phyloP scores from a whole-genome alignment of 2,797 vertebrate species.

The Mus spretus region DNA sequence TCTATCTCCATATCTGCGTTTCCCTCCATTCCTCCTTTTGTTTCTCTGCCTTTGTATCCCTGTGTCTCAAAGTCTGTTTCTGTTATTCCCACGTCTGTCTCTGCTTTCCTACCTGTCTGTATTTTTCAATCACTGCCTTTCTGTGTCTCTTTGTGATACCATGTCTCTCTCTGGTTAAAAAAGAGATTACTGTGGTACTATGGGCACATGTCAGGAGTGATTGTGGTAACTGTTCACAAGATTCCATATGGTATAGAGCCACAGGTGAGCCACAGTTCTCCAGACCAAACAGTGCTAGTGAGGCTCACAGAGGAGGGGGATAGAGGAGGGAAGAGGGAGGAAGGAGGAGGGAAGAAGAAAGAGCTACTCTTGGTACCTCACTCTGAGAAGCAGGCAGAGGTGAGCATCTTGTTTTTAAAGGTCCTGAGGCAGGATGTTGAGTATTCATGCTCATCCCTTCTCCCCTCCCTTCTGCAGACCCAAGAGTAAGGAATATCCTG shows the following conservation, averaged over 20 bases:
- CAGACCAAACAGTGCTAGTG: accelerated
- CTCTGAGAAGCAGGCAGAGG: no score
- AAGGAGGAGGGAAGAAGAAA: no score
- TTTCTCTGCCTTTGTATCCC: neutral
- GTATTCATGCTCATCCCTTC: neutral
- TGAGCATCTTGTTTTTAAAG: neutral
- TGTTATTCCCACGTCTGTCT: neutral
- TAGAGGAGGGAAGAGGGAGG: neutral
- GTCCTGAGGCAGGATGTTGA: accelerated
- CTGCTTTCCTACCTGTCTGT: neutral
- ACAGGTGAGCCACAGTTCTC: neutral
- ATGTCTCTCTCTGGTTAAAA: neutral
- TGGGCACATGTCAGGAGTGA: accelerated
- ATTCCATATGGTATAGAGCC: accelerated
- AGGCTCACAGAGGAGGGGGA: neutral
- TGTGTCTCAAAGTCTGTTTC: neutral
- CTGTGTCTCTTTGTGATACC: neutral
- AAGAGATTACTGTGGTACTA: neutral
- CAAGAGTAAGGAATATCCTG: neutral
- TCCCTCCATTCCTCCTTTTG: neutral
- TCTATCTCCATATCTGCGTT: neutral
- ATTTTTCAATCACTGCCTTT: neutral
- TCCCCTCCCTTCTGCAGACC: neutral
- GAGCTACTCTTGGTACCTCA: neutral
- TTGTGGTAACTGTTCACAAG: neutral